phyloP scores from a whole-genome alignment of 2,888 invertebrate genomes.

The Eupithecia tripunctaria region DNA sequence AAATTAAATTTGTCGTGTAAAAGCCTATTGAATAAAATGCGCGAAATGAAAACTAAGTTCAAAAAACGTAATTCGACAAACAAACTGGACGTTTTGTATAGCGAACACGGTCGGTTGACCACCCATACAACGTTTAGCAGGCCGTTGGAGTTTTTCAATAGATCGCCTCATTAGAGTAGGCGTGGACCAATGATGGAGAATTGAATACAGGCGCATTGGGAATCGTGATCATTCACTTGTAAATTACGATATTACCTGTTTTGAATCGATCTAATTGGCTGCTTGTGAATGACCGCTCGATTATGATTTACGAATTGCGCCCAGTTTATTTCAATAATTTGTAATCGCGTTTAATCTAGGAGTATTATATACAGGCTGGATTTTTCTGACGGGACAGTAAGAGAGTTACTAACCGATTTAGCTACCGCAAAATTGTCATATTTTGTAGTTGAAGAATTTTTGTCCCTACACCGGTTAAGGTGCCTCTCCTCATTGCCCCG shows the following conservation, averaged over 20 bases:
- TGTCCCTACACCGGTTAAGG: too few species aligned
- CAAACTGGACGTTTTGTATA: slow-evolving; percentile 23
- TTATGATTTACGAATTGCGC: slow-evolving; percentile 6
- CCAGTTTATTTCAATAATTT: slow-evolving; percentile 1
- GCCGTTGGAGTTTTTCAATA: slow-evolving; percentile 50
- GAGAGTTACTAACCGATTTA: too few species aligned
- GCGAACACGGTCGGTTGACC: slow-evolving; percentile 34
- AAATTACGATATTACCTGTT: slow-evolving; percentile 38
- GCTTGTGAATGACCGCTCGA: slow-evolving; percentile 23
- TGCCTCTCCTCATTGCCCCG: too few species aligned
- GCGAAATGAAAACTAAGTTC: not conserved
- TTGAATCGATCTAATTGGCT: slow-evolving; percentile 38
- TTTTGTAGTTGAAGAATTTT: too few species aligned
- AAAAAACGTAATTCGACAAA: not conserved
- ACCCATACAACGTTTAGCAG: slow-evolving; percentile 46
- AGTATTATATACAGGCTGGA: not conserved
- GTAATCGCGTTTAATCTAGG: not conserved
- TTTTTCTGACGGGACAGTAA: too few species aligned
- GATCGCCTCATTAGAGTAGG: slow-evolving; percentile 47
- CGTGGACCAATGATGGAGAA: slow-evolving; percentile 33
- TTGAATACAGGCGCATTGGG: slow-evolving; percentile 21
- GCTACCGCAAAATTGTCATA: too few species aligned
- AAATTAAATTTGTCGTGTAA: not conserved
- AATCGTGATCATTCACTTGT: slow-evolving; percentile 42
- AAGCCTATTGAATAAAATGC: not conserved